These are phyloP conservation scores for Drosophila algonquin DNA, from an alignment of 2,888 invertebrate species.

Conservation along the genomic window DNA sequence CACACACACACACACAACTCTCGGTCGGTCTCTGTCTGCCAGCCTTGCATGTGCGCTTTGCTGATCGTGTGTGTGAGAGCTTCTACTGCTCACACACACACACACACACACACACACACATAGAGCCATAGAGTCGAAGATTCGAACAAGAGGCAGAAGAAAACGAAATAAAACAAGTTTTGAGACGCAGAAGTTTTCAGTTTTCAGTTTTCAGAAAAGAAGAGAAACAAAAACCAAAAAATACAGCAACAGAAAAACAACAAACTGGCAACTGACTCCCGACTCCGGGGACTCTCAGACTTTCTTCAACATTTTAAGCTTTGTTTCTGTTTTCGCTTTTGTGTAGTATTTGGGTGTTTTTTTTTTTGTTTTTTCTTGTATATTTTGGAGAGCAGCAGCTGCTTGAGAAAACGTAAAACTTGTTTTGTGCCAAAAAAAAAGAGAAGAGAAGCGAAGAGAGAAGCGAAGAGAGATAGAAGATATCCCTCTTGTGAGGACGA, in stretches of 20 bases:
- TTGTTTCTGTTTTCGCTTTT: slow-evolving; percentile 52
- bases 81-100: slow-evolving; percentile 31
- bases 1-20: slow-evolving; percentile 20
- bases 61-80: slow-evolving; percentile 20
- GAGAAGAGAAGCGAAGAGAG: slow-evolving; percentile 6
- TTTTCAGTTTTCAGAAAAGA: slow-evolving; percentile 61
- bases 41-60: slow-evolving; percentile 3
- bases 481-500: slow-evolving; percentile 1
- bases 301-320: slow-evolving; percentile 70
- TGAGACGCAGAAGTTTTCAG: slow-evolving; percentile 71
- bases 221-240: neutral
- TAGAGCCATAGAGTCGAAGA: slow-evolving; percentile 7
- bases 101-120: slow-evolving; percentile 20
- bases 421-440: slow-evolving; percentile 41
- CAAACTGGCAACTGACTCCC: slow-evolving; percentile 44
- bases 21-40: slow-evolving; percentile 24
- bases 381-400: slow-evolving; percentile 21
- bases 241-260: slow-evolving; percentile 13
- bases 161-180: slow-evolving; percentile 51
- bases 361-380: slow-evolving; percentile 28
- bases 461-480: slow-evolving; percentile 13
- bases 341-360: slow-evolving; percentile 6
- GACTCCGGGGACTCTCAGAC: slow-evolving; percentile 56
- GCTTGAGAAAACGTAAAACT: slow-evolving; percentile 36
- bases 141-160: slow-evolving; percentile 33